Evolutionary conservation across 2,888 invertebrate species (phyloP).

Genomic region (Lycia hirtaria): DNA sequence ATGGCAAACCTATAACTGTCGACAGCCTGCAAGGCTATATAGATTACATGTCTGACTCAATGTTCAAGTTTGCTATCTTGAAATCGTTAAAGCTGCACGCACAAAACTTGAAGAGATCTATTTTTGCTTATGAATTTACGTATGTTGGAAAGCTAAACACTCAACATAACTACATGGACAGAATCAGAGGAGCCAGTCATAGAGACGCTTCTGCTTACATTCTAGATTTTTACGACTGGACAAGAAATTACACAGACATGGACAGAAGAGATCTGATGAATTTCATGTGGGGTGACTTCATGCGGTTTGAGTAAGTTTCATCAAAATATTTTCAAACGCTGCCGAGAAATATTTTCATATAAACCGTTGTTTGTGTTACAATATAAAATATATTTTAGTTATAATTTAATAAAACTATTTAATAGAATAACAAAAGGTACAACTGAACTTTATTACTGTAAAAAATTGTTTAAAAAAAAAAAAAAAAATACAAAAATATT

Average conservation of each 20-base stretch:
- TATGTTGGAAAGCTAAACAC: slow-evolving; percentile 70
- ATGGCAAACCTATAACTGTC: slow-evolving; percentile 57
- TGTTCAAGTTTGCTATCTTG: slow-evolving; percentile 74
- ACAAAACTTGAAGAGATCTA: slow-evolving; percentile 50
- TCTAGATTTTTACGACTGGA: slow-evolving; percentile 68
- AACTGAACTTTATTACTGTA: too few species aligned
- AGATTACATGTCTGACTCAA: slow-evolving; percentile 75
- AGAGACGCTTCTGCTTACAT: slow-evolving; percentile 75
- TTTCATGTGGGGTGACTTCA: slow-evolving; percentile 75
- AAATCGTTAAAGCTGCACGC: slow-evolving; percentile 70
- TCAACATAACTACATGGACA: slow-evolving; percentile 68
- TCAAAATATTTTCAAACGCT: neutral
- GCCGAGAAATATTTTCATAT: too few species aligned
- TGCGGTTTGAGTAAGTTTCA: slow-evolving; percentile 69
- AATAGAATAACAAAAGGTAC: too few species aligned
- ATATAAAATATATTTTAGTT: too few species aligned
- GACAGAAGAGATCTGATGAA: slow-evolving; percentile 71
- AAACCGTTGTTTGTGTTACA: too few species aligned
- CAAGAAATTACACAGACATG: slow-evolving; percentile 62
- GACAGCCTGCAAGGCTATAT: slow-evolving; percentile 63
- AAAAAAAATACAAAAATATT: too few species aligned
- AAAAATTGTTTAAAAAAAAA: too few species aligned
- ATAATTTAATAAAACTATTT: too few species aligned
- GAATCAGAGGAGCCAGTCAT: slow-evolving; percentile 72
- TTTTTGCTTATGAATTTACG: slow-evolving; percentile 73